These are phyloP conservation scores for Apodemia zela DNA, from an alignment of 2,888 invertebrate genomes.

Conservation along the genomic window DNA sequence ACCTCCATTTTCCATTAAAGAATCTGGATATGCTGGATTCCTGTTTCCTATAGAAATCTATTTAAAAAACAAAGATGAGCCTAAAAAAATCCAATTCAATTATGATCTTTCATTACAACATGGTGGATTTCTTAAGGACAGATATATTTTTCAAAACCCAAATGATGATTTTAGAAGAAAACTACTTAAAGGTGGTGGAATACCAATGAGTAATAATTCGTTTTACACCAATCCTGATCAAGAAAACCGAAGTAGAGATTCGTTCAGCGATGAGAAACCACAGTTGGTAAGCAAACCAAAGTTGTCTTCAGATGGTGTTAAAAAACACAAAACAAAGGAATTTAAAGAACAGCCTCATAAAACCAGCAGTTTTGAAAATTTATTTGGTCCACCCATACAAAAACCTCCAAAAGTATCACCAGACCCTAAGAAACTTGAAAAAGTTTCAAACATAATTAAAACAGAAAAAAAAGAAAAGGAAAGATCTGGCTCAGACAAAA, in stretches of 20 bases:
- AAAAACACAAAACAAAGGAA: slow-evolving; percentile 82
- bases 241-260: slow-evolving; percentile 79
- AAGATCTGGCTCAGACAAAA: slow-evolving; percentile 67
- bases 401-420: slow-evolving; percentile 86
- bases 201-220: slow-evolving; percentile 67
- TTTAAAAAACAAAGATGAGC: slow-evolving; percentile 93
- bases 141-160: slow-evolving; percentile 91
- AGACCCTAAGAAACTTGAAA: slow-evolving; percentile 81
- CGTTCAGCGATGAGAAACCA: slow-evolving; percentile 77
- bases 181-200: slow-evolving; percentile 92
- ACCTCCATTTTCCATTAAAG: slow-evolving; percentile 93
- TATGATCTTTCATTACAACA: slow-evolving; percentile 93
- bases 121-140: slow-evolving; percentile 88
- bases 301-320: slow-evolving; percentile 78
- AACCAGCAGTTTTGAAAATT: slow-evolving; percentile 85
- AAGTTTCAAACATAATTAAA: slow-evolving; percentile 49
- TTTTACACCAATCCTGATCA: slow-evolving; percentile 74
- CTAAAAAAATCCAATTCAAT: slow-evolving; percentile 89
- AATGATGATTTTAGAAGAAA: slow-evolving; percentile 94
- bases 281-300: slow-evolving; percentile 87
- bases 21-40: slow-evolving; percentile 98
- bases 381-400: slow-evolving; percentile 91
- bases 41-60: slow-evolving; percentile 93
- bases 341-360: slow-evolving; percentile 77
- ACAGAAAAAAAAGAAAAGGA: slow-evolving; percentile 81